phyloP scores from a whole-genome alignment of 2,888 invertebrate species.

The Gortyna flavago region DNA sequence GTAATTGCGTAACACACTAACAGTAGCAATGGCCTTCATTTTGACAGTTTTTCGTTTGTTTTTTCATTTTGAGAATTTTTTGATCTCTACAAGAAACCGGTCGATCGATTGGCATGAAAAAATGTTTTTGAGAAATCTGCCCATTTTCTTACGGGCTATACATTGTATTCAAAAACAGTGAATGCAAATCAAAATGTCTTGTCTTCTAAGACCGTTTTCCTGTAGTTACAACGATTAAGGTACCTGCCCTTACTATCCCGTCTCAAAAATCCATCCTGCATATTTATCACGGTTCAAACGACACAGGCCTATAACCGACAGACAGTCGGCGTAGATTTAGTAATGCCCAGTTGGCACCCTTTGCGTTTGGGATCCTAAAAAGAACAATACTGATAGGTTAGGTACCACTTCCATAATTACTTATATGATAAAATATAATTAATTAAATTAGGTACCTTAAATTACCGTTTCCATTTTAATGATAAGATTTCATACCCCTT shows the following conservation, averaged over 20 bases:
- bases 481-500: neutral
- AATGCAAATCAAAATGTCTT: no score
- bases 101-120: no score
- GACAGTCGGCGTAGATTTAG: no score
- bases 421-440: no score
- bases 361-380: neutral
- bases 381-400: neutral
- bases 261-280: neutral
- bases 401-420: neutral
- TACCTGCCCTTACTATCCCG: neutral
- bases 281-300: neutral
- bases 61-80: no score
- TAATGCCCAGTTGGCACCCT: neutral
- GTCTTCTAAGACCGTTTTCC: neutral
- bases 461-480: neutral
- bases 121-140: neutral
- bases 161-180: no score
- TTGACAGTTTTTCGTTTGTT: no score
- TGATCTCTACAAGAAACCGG: no score
- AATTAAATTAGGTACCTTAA: neutral
- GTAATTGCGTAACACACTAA: neutral
- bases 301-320: neutral
- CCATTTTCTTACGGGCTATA: no score
- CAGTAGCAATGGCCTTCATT: neutral
- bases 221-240: neutral